Percentiles rank a stretch among this genome's conserved stretches.
Evolutionary conservation across 30 jellyfish, hydroid and myxozoan genomes (phyloP).

Genomic region (Cassiopea andromeda): DNA sequence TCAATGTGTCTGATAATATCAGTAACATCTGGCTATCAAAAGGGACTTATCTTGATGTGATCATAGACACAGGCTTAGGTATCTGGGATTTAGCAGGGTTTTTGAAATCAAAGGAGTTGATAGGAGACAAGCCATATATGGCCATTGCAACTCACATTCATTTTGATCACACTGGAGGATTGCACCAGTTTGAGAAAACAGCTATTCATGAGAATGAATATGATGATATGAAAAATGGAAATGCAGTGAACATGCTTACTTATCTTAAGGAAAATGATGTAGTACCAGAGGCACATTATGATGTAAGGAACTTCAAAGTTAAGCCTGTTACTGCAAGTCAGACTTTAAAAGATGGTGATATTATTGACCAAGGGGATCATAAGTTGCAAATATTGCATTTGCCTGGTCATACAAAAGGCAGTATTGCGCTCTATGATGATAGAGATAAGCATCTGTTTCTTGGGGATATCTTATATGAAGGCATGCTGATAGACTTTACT

Average conservation of each 20-base stretch:
- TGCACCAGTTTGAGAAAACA: constrained; percentile 31
- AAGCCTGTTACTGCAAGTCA: constrained; percentile 30
- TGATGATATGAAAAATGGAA: constrained; percentile 37
- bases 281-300: neutral
- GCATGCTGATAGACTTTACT: constrained; percentile 36
- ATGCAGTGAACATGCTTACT: constrained; percentile 32
- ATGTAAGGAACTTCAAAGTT: constrained; percentile 14
- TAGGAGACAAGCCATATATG: constrained; percentile 39
- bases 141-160: constrained; percentile 58
- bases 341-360: constrained; percentile 32
- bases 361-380: constrained; percentile 46
- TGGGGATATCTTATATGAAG: constrained; percentile 55
- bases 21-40: constrained; percentile 56
- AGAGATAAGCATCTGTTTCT: constrained; percentile 4
- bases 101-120: constrained; percentile 31
- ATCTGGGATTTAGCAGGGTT: constrained; percentile 53
- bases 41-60: constrained; percentile 40
- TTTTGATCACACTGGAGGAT: constrained; percentile 62
- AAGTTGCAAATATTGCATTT: constrained; percentile 27
- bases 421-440: constrained; percentile 35
- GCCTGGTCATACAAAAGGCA: constrained; percentile 69
- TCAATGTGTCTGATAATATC: constrained; percentile 28
- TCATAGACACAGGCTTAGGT: constrained; percentile 57
- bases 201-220: constrained; percentile 49
- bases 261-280: constrained; percentile 6